phyloP scores from a whole-genome alignment of 2,888 invertebrate genomes.

The Ceraclea dissimilis region DNA sequence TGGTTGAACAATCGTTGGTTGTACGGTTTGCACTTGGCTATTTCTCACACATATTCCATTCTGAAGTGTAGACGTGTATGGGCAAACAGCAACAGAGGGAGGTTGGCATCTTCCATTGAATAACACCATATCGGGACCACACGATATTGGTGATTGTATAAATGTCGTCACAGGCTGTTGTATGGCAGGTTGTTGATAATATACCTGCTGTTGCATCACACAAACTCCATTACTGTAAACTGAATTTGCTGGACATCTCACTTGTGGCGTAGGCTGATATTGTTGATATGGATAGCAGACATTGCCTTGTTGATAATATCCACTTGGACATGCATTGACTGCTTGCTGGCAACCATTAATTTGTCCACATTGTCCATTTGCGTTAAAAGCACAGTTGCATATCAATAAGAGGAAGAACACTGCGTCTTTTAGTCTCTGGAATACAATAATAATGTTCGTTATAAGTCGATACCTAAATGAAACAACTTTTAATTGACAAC shows the following conservation, averaged over 20 bases:
- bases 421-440: too few relatives aligned
- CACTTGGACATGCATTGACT: background rate
- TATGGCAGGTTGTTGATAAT: background rate
- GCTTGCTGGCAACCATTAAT: too few relatives aligned
- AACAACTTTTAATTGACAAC: too few relatives aligned
- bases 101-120: constrained; percentile 1
- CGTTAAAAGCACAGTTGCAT: background rate
- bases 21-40: background rate
- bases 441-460: too few relatives aligned
- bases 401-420: too few relatives aligned
- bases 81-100: background rate
- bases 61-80: background rate
- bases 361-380: background rate
- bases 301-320: background rate
- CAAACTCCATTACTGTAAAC: background rate
- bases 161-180: background rate
- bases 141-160: background rate
- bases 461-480: too few relatives aligned
- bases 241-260: background rate
- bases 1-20: background rate
- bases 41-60: background rate
- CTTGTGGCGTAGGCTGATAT: background rate
- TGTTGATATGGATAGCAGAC: background rate
- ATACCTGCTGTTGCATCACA: background rate
- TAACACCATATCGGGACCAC: background rate